These are phyloP conservation scores for Dicyrtomina minuta DNA, from an alignment of 2,888 invertebrate species.

Conservation along the genomic window DNA sequence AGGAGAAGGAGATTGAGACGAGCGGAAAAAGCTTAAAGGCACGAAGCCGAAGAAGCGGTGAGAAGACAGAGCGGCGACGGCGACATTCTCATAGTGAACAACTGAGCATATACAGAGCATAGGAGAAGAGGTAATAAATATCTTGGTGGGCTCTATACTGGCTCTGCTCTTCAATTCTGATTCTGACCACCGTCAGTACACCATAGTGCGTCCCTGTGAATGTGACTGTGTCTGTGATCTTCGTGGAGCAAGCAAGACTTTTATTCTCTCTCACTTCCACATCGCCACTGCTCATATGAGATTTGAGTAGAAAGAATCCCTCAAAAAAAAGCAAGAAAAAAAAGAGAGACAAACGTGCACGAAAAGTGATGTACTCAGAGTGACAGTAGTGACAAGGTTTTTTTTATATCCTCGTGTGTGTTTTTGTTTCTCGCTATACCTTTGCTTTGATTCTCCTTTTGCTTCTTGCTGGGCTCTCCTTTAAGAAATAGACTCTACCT, in stretches of 20 bases:
- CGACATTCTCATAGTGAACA: neutral
- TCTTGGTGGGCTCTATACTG: neutral
- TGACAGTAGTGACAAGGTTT: conserved; percentile 29
- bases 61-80: too few relatives aligned
- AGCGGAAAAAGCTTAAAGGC: neutral
- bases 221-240: neutral
- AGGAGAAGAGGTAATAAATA: conserved; percentile 9
- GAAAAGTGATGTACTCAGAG: conserved; percentile 19
- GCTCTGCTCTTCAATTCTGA: neutral
- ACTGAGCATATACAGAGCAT: neutral
- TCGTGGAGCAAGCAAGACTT: too few relatives aligned
- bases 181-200: too few relatives aligned
- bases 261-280: too few relatives aligned
- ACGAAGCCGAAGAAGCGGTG: neutral
- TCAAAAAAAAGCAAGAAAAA: neutral
- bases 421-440: neutral
- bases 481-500: neutral
- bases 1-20: too few relatives aligned
- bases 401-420: conserved; percentile 7
- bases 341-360: conserved; percentile 11
- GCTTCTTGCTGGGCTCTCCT: neutral
- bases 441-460: neutral
- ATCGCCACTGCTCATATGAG: conserved; percentile 5
- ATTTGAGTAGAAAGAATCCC: conserved; percentile 3
- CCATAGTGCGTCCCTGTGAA: neutral